A percentile compares a stretch with the other conserved stretches of the same genome.
Conservation (phyloP, 2,888 invertebrate species). For the Phasia obesa region DNA sequence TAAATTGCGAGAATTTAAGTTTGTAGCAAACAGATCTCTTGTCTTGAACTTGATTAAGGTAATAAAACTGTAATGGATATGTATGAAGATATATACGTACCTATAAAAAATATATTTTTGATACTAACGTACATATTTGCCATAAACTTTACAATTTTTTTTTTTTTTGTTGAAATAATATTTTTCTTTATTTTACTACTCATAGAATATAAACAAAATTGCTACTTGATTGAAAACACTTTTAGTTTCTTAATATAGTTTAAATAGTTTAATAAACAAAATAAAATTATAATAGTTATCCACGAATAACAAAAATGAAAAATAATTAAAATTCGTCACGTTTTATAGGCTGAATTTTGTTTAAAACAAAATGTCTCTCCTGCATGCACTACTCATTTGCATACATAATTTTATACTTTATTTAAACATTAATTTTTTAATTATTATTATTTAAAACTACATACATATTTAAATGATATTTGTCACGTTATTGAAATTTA, state of each 20-base stretch:
- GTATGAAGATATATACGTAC: not conserved
- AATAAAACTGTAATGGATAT: not conserved
- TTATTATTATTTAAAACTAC: slow-evolving; percentile 10
- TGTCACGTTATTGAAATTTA: slow-evolving; percentile 43
- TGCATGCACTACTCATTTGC: slow-evolving; percentile 28
- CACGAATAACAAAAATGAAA: slow-evolving; percentile 1
- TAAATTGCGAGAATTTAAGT: slow-evolving; percentile 21
- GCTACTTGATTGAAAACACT: not conserved
- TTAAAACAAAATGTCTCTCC: slow-evolving; percentile 11
- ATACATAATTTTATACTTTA: slow-evolving; percentile 25
- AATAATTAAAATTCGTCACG: slow-evolving; percentile 55
- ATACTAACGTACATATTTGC: too few relatives aligned
- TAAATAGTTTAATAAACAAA: too few relatives aligned
- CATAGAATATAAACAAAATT: too few relatives aligned
- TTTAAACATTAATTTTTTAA: slow-evolving; percentile 24
- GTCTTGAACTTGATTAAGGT: slow-evolving; percentile 69
- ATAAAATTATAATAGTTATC: too few relatives aligned
- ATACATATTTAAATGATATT: slow-evolving; percentile 21
- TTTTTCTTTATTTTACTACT: too few relatives aligned
- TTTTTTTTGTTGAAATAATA: too few relatives aligned
- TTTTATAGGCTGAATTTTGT: slow-evolving; percentile 55
- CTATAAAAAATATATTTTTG: too few relatives aligned
- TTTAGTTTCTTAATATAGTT: too few relatives aligned
- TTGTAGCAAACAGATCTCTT: slow-evolving; percentile 32
- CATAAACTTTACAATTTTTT: too few relatives aligned